Evolutionary conservation across 2,888 invertebrate genomes (phyloP).

Genomic region (Mycalesis mineus): DNA sequence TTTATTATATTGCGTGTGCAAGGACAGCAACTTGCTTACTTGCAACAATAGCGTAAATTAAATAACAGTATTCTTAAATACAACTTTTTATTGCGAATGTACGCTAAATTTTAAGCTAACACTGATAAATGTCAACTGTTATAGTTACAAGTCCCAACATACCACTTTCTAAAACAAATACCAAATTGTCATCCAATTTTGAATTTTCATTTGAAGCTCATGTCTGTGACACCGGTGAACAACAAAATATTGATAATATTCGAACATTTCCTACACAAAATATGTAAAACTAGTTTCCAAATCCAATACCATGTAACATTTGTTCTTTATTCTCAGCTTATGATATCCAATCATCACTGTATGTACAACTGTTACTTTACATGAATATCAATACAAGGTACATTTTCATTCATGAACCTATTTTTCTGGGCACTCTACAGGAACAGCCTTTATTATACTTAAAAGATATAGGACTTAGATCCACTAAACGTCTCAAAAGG

Average conservation of each 20-base stretch:
- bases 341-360: neutral
- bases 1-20: no score
- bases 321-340: neutral
- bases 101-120: neutral
- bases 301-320: neutral
- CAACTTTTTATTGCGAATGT: constrained; percentile 8
- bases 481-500: no score
- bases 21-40: neutral
- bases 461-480: no score
- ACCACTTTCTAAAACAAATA: constrained; percentile 20
- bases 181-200: constrained; percentile 16
- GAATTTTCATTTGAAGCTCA: constrained; percentile 17
- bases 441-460: no score
- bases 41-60: neutral
- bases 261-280: neutral
- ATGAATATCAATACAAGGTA: neutral
- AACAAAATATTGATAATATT: neutral
- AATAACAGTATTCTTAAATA: neutral
- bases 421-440: no score
- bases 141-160: constrained; percentile 15
- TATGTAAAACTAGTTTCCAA: neutral
- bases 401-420: no score
- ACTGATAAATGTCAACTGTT: neutral
- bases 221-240: neutral
- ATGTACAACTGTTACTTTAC: neutral